Evolutionary conservation across 2,797 vertebrate genomes (phyloP), one percentile per base, ranked within the genome.

Genomic region (Sphenopsis melanotis): DNA sequence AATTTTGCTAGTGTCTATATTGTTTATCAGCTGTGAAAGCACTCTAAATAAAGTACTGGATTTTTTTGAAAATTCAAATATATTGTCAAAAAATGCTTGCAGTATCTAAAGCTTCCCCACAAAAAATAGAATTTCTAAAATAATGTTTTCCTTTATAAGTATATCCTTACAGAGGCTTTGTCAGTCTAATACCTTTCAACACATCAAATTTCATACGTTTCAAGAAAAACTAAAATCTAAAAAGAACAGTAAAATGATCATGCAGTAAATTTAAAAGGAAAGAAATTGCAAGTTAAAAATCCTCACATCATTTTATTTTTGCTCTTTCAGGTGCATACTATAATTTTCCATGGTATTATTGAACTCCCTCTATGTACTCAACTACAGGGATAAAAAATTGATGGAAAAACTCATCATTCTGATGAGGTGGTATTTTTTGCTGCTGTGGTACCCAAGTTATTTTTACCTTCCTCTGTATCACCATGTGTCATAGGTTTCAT

Each of bases 381-480:
- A 23, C 4, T 59, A 41, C 32, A 30, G 7, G 21, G 63, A 61
- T 49, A 59, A 5, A 65, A 89, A 90, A 84, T 12, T 55, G 66
- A 59, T 79, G 15, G 81, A 37, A 92, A 90, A 76, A 23, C 55
- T 82, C 74, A 52, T 84, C 50, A 63, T 95, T 89, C 52, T 89
- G 77, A 79, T 82, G 63, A 93, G 42, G 34, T 41, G 24, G 47
- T 44, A 65, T 79, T 82, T 96, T 85, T 89, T 74, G 44, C 78
- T 85, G 37, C 60, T 89, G 22, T 72, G 42, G 91, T 93, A 59
- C 65, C 78, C 37, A 80, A 64, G 93, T 50, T 92, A 74, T 93
- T 95, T 96, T 94, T 87, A 80, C 42, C 56, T 76, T 66, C 20
- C 37, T 66, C 70, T 84, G 24, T 50, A 66, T 92, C 70, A 81